phyloP scores from a whole-genome alignment of 2,113 vertebrate species.

The Theristicus caerulescens region DNA sequence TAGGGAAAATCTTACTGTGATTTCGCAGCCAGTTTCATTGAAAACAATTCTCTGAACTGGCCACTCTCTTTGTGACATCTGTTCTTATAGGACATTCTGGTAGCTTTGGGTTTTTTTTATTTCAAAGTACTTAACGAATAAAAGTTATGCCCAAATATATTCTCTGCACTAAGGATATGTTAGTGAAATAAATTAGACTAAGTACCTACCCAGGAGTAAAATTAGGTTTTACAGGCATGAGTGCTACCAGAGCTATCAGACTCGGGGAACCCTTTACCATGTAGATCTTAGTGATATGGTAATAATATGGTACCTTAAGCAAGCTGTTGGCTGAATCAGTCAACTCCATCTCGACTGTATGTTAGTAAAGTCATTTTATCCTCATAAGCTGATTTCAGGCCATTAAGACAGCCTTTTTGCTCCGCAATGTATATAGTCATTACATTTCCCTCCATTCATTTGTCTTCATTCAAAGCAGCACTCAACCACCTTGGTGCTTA shows the following conservation, averaged over 20 bases:
- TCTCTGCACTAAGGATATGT: slow-evolving; percentile 5
- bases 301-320: neutral
- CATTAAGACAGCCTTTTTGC: neutral
- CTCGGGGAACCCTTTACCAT: neutral
- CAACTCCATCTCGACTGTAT: neutral
- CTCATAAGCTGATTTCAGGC: neutral
- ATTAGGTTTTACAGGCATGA: slow-evolving; percentile 25
- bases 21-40: neutral
- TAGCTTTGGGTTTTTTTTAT: neutral
- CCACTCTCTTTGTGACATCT: neutral
- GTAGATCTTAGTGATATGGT: neutral
- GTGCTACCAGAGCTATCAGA: neutral
- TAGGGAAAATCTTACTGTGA: neutral
- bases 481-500: neutral
- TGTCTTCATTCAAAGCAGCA: slow-evolving; percentile 29
- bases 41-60: neutral
- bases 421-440: neutral
- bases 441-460: neutral
- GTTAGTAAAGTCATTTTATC: neutral
- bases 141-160: neutral
- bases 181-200: slow-evolving; percentile 44
- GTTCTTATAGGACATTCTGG: neutral
- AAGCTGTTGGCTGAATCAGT: neutral
- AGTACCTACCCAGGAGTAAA: slow-evolving; percentile 34
- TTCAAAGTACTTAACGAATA: neutral